Evolutionary conservation across 2,797 vertebrate genomes (phyloP).

Genomic region (Pyrocephalus nanus): DNA sequence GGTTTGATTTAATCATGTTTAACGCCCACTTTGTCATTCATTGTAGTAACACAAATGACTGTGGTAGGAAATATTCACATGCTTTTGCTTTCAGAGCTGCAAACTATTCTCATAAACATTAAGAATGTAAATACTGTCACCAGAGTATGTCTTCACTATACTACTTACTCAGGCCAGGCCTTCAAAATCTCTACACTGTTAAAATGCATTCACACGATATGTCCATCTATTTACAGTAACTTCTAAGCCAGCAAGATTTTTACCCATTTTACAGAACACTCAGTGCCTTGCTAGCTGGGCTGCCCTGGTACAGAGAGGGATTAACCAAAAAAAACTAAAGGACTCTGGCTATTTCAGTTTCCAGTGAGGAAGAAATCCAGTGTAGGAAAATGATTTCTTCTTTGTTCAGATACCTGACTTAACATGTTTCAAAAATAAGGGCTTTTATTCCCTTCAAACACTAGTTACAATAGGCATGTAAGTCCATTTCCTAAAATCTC

Average conservation of each 20-base stretch:
- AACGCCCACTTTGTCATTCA: conserved; percentile 40
- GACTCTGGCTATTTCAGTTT: background rate
- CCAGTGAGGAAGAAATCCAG: background rate
- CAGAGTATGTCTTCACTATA: background rate
- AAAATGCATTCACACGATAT: background rate
- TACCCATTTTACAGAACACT: background rate
- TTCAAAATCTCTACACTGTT: background rate
- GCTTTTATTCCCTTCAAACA: background rate
- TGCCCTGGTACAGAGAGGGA: background rate
- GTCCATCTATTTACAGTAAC: background rate
- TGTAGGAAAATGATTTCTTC: background rate
- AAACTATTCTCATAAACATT: background rate
- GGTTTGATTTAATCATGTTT: conserved; percentile 28
- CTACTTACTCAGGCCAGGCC: background rate
- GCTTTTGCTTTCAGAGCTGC: conserved; percentile 20
- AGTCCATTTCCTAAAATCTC: background rate
- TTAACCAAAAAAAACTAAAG: background rate
- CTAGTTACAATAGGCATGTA: background rate
- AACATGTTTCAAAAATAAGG: background rate
- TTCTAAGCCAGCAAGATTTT: background rate
- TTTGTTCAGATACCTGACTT: background rate
- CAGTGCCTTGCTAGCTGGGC: background rate
- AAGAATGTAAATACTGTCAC: background rate
- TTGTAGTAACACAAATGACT: conserved; percentile 24
- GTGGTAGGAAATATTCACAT: conserved; percentile 10